A percentile compares a stretch with the other conserved stretches of the same genome.
phyloP scores from a whole-genome alignment of 2,113 vertebrate genomes.

The Ovis canadensis region DNA sequence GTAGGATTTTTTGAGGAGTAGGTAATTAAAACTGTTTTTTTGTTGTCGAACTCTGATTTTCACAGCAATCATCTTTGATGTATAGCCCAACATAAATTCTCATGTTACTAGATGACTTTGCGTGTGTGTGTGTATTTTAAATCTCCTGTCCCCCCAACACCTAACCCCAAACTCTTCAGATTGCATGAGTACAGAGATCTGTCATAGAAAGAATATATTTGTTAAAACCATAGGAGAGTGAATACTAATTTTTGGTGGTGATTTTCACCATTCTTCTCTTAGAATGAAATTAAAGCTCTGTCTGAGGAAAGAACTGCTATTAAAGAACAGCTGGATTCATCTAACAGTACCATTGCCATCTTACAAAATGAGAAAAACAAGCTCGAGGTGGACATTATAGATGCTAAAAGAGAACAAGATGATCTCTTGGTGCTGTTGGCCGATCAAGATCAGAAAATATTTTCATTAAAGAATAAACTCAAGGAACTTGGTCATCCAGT shows the following conservation, averaged over 20 bases:
- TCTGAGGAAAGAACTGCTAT: constrained; percentile 81
- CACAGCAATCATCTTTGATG: not conserved
- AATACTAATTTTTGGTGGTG: not conserved
- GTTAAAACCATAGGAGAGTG: not conserved
- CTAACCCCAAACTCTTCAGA: not conserved
- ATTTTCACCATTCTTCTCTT: constrained; percentile 22
- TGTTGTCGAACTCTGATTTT: not conserved
- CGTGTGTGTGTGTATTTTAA: not conserved
- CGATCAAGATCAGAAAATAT: constrained; percentile 97
- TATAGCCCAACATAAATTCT: not conserved
- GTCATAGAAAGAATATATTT: not conserved
- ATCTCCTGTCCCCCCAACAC: not conserved
- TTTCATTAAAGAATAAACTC: constrained; percentile 85
- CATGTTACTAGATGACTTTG: not conserved
- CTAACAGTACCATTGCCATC: constrained; percentile 90
- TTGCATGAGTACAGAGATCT: not conserved
- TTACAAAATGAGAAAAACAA: constrained; percentile 90
- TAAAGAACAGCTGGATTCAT: constrained; percentile 89
- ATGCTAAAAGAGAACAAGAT: constrained; percentile 97
- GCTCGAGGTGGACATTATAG: constrained; percentile 87
- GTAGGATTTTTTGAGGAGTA: not conserved
- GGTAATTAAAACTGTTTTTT: not conserved
- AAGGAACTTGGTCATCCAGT: constrained; percentile 92
- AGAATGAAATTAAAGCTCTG: constrained; percentile 85
- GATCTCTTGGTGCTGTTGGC: constrained; percentile 96